phyloP scores from a whole-genome alignment of 2,797 vertebrate genomes.

The Podargus strigoides region DNA sequence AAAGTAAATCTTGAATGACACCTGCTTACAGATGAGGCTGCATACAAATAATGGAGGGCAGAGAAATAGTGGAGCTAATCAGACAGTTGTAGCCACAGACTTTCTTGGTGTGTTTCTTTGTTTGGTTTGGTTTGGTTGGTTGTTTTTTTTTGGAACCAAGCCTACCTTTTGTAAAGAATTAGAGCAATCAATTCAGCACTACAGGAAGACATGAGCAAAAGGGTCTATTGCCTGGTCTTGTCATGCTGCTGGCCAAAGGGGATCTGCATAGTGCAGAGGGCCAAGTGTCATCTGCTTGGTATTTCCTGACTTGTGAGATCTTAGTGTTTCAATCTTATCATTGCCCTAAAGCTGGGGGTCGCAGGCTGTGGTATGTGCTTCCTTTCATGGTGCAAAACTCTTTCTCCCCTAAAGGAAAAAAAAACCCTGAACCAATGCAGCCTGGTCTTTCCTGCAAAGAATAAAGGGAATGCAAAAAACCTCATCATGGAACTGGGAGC shows the following conservation, averaged over 20 bases:
- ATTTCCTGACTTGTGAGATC: conserved; percentile 38
- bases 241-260: background rate
- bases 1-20: background rate
- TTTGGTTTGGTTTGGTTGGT: too few relatives aligned
- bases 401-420: background rate
- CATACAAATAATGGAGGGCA: background rate
- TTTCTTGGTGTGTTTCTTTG: background rate
- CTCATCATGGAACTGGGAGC: background rate
- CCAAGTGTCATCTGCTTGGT: conserved; percentile 28
- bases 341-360: conserved; percentile 26
- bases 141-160: background rate
- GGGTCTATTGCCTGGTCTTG: background rate
- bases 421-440: background rate
- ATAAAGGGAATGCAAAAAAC: background rate
- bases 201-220: background rate
- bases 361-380: background rate
- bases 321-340: conserved; percentile 15
- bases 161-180: background rate
- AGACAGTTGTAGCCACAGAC: background rate
- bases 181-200: background rate
- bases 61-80: background rate
- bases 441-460: background rate
- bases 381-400: background rate
- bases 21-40: background rate
- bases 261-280: background rate